Evolutionary conservation across 1,140 invertebrate species (phyloP), one percentile per base, ranked within the genome.

Genomic region (Drosophila pruinosa): DNA sequence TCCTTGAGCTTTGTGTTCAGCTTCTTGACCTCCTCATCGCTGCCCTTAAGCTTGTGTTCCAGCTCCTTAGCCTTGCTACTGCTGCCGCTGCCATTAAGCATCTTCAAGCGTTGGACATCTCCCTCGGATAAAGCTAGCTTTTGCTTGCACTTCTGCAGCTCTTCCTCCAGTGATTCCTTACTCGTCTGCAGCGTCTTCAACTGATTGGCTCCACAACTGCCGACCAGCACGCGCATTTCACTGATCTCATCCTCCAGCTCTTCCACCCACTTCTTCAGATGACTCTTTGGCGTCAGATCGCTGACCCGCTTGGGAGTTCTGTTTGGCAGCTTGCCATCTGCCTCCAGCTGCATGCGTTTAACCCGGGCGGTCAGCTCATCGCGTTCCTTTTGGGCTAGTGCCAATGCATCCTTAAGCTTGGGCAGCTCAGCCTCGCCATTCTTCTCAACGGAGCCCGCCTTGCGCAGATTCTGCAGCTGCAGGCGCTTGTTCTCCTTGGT

Each of bases 401-500:
- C 62, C 24, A 91, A 26, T 1, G 75, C 63, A 3, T 90, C 85
- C 63, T 91, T 91, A 0, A 91, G 48, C 41, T 89, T 91, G 6
- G 54, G 31, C 10, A 76, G n/a, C 3, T 91, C 88, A 1, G 19
- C 58, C 0, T 75, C 77, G 10, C 45, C 53, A 39, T 50, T 90
- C 48, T 82, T 89, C 3, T 86, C 83, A 12, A 22, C 28, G 3
- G 72, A 72, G 17, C 52, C 43, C 0, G 72, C 48, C 31, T 78
- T 86, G 4, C 86, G 75, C 4, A 89, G 19, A 0, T 68, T 59
- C 14, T 76, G 64, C 15, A 91, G 91, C 90, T 92, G 92, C 75
- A 95, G 86, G 59, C 93, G 93, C 81, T 95, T 95, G 83, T 96
- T 96, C 90, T 96, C 96, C 36, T 93, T 92, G 57, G 92, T 91